Evolutionary conservation across 2,113 vertebrate genomes (phyloP).

Genomic region (Clarias magur): DNA sequence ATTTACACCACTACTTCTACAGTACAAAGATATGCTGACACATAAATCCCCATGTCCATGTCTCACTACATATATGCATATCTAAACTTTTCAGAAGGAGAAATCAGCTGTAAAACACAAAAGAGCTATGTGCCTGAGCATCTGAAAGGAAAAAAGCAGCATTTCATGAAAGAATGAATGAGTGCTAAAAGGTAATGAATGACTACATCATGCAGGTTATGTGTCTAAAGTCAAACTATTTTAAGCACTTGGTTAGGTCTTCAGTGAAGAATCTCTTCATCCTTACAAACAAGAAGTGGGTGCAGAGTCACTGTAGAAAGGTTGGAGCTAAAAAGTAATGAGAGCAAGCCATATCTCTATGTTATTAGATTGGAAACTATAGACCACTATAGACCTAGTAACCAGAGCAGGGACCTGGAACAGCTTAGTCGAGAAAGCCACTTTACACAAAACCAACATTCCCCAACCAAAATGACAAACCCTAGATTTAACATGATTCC

Average conservation of each 20-base stretch:
- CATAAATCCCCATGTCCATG: not conserved
- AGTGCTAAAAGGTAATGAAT: not conserved
- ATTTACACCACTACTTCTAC: not conserved
- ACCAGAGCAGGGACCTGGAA: conserved; percentile 15
- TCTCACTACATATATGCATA: not conserved
- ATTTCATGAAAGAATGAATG: not conserved
- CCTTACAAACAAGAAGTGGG: not conserved
- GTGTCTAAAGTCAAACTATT: not conserved
- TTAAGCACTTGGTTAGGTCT: not conserved
- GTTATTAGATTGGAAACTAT: conserved; percentile 19
- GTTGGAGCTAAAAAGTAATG: conserved; percentile 20
- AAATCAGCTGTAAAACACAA: conserved; percentile 5
- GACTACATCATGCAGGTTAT: conserved; percentile 34
- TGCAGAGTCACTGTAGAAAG: not conserved
- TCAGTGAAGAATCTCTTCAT: not conserved
- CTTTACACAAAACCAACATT: conserved; percentile 30
- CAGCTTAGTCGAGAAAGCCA: not conserved
- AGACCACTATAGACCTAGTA: not conserved
- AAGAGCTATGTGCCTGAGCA: not conserved
- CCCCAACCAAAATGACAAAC: conserved; percentile 20
- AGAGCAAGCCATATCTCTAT: not conserved
- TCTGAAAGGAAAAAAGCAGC: not conserved
- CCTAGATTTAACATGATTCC: not conserved
- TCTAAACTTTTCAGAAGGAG: not conserved
- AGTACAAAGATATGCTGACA: not conserved